Base-by-base conservation (phyloP, 2,888 invertebrate species). In the Argyresthia albistria region DNA sequence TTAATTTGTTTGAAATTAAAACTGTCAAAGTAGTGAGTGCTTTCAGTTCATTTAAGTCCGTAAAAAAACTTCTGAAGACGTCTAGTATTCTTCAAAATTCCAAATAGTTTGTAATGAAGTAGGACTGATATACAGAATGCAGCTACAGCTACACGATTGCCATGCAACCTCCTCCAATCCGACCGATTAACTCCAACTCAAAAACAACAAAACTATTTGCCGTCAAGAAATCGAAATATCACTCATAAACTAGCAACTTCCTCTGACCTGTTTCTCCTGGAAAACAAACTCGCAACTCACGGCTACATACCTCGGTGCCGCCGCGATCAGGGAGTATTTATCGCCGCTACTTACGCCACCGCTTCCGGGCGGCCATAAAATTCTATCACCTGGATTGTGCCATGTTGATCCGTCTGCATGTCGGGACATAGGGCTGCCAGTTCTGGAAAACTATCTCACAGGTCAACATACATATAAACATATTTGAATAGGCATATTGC, bases 351-450 rank as follows among this genome's bases (percentile, higher is more conserved):
- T 81, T 80, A 77, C 80, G 72, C 70, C 74, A 69, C 64, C 70
- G 73, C 80, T 75, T 73, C 78, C 78, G 76, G 76, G 69, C 68
- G 70, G 70, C 80, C 84, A 71, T 84, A 84, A 84, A 84, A 84
- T 84, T 84, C 81, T 84, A 84, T 84, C 79, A 75, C 70, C 67
- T 61, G 76, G 79, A 80, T 80, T 80, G 78, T 76, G 71, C 73
- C 67, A 64, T 66, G 73, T 69, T 78, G 80, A 80, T 80, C 78
- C 76, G 73, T 72, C 74, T 58, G 55, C 57, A 52, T 46, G 46
- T 53, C 49, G 47, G 43, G 6, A 8, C 46, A 9, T 14, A 48
- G 48, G 48, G 48, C 6, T 48, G 48, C 37, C 15, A 3, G 3
- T 25, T 2, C 25, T 25, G 25, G 43, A 6, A 9, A 9, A 14